phyloP scores from a whole-genome alignment of 2,888 invertebrate species.

The Acronicta leporina region DNA sequence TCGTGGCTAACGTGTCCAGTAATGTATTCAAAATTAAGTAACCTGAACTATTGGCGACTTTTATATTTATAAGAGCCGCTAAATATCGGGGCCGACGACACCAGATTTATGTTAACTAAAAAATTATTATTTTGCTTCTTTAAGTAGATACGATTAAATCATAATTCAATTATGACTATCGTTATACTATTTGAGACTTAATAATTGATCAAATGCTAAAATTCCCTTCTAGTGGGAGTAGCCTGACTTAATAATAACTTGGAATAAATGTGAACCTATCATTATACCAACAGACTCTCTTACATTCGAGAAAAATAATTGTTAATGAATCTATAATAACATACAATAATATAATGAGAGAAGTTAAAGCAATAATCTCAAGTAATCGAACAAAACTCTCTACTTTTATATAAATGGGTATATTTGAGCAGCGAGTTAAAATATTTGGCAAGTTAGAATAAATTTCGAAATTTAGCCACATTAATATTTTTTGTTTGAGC shows the following conservation, averaged over 20 bases:
- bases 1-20: too few species aligned
- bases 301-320: slow-evolving; percentile 10
- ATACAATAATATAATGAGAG: too few species aligned
- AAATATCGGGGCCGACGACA: too few species aligned
- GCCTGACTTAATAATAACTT: slow-evolving; percentile 7
- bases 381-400: background rate
- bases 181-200: slow-evolving; percentile 9
- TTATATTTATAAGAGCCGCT: too few species aligned
- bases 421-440: slow-evolving; percentile 25
- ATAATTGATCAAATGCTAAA: slow-evolving; percentile 18
- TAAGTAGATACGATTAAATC: too few species aligned
- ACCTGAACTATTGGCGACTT: background rate
- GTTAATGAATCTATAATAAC: too few species aligned
- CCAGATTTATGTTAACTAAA: too few species aligned
- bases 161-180: background rate
- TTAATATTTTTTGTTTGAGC: slow-evolving; percentile 23
- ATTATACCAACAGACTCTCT: slow-evolving; percentile 12
- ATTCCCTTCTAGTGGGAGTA: background rate
- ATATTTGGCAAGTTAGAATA: slow-evolving; percentile 15
- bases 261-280: slow-evolving; percentile 14
- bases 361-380: background rate
- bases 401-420: background rate
- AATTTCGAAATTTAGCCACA: slow-evolving; percentile 2
- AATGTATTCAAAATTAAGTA: background rate
- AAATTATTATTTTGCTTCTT: too few species aligned